Percentiles rank a stretch among this genome's conserved stretches.
Evolutionary conservation across 2,888 invertebrate species (phyloP).

Genomic region (Ecliptopera silaceata): DNA sequence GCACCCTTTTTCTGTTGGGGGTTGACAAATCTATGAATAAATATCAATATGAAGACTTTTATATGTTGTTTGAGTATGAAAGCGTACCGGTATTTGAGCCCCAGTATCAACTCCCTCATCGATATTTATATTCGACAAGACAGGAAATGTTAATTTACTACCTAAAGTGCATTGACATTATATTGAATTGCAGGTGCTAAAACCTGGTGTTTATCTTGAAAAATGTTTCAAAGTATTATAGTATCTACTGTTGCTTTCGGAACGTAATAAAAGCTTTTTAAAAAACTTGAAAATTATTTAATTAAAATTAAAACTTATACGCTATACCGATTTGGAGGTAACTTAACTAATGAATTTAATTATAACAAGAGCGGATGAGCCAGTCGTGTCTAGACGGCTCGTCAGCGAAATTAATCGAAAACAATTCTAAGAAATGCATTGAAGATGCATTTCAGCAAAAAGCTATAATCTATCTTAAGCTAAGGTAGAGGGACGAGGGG

Average conservation of each 20-base stretch:
- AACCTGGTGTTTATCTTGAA: conserved; percentile 35
- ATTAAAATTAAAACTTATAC: not conserved
- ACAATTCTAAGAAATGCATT: too few relatives aligned
- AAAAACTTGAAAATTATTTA: not conserved
- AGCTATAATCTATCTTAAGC: too few relatives aligned
- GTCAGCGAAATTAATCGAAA: too few relatives aligned
- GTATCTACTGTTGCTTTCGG: too few relatives aligned
- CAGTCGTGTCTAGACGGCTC: too few relatives aligned
- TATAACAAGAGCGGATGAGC: too few relatives aligned
- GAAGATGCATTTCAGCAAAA: too few relatives aligned
- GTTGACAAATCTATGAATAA: conserved; percentile 18
- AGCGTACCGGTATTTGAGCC: conserved; percentile 35
- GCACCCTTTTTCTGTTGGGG: conserved; percentile 12
- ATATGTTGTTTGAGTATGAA: conserved; percentile 33
- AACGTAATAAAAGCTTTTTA: too few relatives aligned
- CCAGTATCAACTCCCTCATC: conserved; percentile 47
- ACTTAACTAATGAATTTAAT: too few relatives aligned
- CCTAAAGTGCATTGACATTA: conserved; percentile 57
- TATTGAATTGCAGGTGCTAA: conserved; percentile 51
- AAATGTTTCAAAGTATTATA: too few relatives aligned
- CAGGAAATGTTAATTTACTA: conserved; percentile 41
- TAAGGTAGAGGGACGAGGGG: too few relatives aligned
- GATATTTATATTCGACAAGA: conserved; percentile 52
- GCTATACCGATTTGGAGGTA: too few relatives aligned
- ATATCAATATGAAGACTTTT: conserved; percentile 32